Evolutionary conservation across 2,113 vertebrate species (phyloP).

Genomic region (Sorex fumeus): DNA sequence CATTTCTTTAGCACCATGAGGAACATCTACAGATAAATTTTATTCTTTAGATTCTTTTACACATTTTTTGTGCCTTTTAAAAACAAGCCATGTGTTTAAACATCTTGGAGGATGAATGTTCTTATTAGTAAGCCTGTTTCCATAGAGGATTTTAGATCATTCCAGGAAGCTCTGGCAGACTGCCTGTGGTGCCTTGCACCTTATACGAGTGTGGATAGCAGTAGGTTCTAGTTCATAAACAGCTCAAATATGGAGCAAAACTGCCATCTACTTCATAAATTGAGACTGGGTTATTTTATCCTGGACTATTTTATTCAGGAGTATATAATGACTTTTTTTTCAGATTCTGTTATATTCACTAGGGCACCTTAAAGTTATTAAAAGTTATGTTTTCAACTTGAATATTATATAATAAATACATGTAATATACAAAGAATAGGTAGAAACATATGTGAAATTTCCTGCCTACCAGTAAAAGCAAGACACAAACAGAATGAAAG

Average conservation of each 20-base stretch:
- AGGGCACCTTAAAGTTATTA: not conserved
- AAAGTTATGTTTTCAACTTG: too few relatives aligned
- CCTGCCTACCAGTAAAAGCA: not conserved
- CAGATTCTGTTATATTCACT: not conserved
- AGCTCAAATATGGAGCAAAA: not conserved
- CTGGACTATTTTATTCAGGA: not conserved
- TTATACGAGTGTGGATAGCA: not conserved
- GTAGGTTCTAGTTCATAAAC: constrained; percentile 15
- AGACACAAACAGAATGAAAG: not conserved
- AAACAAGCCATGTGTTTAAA: constrained; percentile 49
- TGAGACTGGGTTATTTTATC: not conserved
- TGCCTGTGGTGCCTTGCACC: not conserved
- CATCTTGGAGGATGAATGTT: not conserved
- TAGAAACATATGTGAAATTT: constrained; percentile 22
- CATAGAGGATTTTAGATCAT: constrained; percentile 7
- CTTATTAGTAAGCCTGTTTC: not conserved
- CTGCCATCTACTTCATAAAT: not conserved
- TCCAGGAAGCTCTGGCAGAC: not conserved
- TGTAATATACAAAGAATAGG: not conserved
- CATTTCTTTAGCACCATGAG: not conserved
- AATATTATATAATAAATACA: not conserved
- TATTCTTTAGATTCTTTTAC: constrained; percentile 10
- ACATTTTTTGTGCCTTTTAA: constrained; percentile 20
- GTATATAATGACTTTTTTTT: not conserved
- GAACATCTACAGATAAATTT: not conserved